phyloP scores from a whole-genome alignment of 2,113 vertebrate species.

The Polypterus senegalus region DNA sequence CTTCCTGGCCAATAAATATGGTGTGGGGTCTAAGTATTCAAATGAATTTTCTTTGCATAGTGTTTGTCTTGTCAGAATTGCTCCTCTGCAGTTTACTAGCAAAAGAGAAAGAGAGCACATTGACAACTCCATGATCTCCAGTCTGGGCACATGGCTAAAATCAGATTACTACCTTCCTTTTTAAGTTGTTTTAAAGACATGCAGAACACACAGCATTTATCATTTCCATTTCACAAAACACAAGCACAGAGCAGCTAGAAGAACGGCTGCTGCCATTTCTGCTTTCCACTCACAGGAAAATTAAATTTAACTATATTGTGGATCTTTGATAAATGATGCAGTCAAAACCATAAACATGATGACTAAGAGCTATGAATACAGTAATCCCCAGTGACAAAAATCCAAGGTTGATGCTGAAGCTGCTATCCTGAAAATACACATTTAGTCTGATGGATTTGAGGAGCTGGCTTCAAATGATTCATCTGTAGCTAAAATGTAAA shows the following conservation, averaged over 20 bases:
- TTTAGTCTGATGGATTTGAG: too few relatives aligned
- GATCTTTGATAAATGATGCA: conserved; percentile 56
- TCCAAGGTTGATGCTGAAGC: too few relatives aligned
- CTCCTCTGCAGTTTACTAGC: too few relatives aligned
- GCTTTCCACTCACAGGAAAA: conserved; percentile 47
- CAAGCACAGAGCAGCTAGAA: conserved; percentile 46
- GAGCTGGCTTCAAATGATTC: too few relatives aligned
- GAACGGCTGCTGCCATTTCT: conserved; percentile 36
- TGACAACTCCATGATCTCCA: too few relatives aligned
- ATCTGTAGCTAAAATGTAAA: too few relatives aligned
- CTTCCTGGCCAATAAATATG: too few relatives aligned
- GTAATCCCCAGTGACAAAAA: conserved; percentile 29
- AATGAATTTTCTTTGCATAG: too few relatives aligned
- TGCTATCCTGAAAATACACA: too few relatives aligned
- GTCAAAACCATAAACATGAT: conserved; percentile 39
- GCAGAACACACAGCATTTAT: conserved; percentile 54
- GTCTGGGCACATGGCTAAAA: not conserved
- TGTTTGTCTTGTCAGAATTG: too few relatives aligned
- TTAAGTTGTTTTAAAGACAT: conserved; percentile 67
- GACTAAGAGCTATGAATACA: conserved; percentile 50
- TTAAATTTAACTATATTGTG: conserved; percentile 50
- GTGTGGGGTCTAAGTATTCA: too few relatives aligned
- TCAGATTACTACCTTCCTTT: conserved; percentile 26
- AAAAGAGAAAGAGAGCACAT: too few relatives aligned
- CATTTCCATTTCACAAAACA: conserved; percentile 62